Percentiles rank a stretch among this genome's conserved stretches.
Conservation (phyloP, 2,113 vertebrate genomes). For the Pandion haliaetus region DNA sequence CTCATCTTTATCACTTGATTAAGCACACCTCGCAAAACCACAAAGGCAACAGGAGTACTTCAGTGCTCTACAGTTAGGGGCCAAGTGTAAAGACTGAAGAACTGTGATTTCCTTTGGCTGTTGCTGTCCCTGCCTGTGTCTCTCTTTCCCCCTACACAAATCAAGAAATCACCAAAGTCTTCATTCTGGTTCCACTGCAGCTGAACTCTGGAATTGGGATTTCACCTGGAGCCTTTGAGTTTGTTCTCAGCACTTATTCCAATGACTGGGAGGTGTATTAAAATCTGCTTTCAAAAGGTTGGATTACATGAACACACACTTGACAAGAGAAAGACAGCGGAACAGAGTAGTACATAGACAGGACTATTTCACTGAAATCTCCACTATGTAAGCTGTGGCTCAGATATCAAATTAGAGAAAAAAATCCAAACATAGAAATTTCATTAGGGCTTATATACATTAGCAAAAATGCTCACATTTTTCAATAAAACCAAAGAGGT, state of each 20-base stretch:
- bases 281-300: background rate
- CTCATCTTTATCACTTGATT: background rate
- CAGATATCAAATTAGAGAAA: background rate
- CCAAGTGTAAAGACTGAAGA: background rate
- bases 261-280: accelerated
- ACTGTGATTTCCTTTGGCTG: background rate
- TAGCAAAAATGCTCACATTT: background rate
- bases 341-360: background rate
- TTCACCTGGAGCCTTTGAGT: background rate
- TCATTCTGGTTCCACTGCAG: background rate
- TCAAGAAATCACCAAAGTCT: background rate
- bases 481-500: background rate
- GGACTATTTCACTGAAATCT: background rate
- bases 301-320: background rate
- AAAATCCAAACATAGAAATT: background rate
- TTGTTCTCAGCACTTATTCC: background rate
- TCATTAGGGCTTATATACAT: background rate
- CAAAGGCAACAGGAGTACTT: background rate
- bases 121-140: background rate
- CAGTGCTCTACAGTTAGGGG: background rate
- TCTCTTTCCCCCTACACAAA: background rate
- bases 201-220: background rate
- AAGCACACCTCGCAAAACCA: background rate
- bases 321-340: background rate
- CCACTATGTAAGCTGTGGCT: background rate